Conservation (phyloP, 2,113 vertebrate genomes). For the Microtus richardsoni region DNA sequence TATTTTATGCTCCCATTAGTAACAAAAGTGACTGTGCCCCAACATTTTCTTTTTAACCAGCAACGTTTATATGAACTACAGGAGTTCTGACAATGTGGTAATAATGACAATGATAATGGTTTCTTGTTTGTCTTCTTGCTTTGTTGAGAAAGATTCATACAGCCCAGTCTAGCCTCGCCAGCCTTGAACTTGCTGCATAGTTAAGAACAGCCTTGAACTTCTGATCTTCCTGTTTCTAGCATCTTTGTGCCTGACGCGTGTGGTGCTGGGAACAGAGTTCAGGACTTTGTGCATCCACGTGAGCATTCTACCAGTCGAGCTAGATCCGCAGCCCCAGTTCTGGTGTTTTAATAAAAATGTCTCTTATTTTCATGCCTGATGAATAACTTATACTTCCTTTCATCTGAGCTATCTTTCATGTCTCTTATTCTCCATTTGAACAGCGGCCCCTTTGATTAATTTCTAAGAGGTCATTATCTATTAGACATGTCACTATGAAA, state of each 20-base stretch:
- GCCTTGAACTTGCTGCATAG: not conserved
- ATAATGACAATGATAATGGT: not conserved
- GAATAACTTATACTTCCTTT: not conserved
- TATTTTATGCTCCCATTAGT: not conserved
- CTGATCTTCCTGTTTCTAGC: not conserved
- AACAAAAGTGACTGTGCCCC: not conserved
- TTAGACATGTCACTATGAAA: not conserved
- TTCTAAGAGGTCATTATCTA: not conserved
- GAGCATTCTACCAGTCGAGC: not conserved
- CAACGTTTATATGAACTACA: not conserved
- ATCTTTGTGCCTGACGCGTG: not conserved
- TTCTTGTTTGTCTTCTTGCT: not conserved
- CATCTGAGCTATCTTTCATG: not conserved
- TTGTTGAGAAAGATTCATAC: not conserved
- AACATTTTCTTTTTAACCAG: not conserved
- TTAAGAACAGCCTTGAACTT: not conserved
- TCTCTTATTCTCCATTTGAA: not conserved
- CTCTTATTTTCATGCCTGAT: constrained; percentile 5
- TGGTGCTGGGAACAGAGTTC: not conserved
- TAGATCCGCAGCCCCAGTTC: not conserved
- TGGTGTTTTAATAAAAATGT: constrained; percentile 28
- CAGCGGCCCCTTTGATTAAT: not conserved
- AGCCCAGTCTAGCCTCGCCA: not conserved
- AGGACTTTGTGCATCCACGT: not conserved
- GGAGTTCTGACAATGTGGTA: not conserved